Percentiles rank a stretch among this genome's conserved stretches.
Conservation (phyloP, 92 coral and sea anemone species). For the Blastomussa wellsi region DNA sequence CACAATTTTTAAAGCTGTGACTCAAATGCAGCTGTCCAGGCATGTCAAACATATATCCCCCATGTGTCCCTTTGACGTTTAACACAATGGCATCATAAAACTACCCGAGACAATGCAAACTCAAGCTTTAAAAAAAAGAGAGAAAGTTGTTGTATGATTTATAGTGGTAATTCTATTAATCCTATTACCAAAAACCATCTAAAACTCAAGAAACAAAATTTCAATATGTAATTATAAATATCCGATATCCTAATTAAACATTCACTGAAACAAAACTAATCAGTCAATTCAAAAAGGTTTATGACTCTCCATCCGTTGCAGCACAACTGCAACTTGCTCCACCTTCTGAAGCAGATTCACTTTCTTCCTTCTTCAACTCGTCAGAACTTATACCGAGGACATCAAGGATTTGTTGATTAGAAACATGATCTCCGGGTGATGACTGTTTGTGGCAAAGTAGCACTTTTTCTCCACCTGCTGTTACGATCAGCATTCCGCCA, state of each 20-base stretch:
- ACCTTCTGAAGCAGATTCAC: constrained; percentile 46
- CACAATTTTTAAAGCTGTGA: background rate
- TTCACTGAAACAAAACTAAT: background rate
- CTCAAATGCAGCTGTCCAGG: background rate
- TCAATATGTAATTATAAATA: too few species aligned
- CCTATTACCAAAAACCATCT: too few species aligned
- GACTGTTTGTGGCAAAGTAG: constrained; percentile 78
- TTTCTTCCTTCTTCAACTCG: constrained; percentile 35
- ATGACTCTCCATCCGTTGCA: constrained; percentile 12
- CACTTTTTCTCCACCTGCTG: constrained; percentile 86
- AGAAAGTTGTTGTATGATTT: background rate
- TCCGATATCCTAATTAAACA: background rate
- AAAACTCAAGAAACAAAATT: too few species aligned
- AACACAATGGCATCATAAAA: constrained; percentile 64
- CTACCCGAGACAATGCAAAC: background rate
- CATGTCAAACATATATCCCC: constrained; percentile 43
- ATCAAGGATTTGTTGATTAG: constrained; percentile 74
- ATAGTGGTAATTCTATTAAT: too few species aligned
- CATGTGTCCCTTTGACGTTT: constrained; percentile 46
- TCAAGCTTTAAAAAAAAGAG: background rate
- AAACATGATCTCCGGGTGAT: constrained; percentile 93
- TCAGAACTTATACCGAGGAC: constrained; percentile 72
- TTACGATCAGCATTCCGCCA: constrained; percentile 92
- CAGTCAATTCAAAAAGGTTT: background rate
- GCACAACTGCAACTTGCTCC: constrained; percentile 26